phyloP scores from a whole-genome alignment of 1,140 invertebrate species.

The Globodera rostochiensis region DNA sequence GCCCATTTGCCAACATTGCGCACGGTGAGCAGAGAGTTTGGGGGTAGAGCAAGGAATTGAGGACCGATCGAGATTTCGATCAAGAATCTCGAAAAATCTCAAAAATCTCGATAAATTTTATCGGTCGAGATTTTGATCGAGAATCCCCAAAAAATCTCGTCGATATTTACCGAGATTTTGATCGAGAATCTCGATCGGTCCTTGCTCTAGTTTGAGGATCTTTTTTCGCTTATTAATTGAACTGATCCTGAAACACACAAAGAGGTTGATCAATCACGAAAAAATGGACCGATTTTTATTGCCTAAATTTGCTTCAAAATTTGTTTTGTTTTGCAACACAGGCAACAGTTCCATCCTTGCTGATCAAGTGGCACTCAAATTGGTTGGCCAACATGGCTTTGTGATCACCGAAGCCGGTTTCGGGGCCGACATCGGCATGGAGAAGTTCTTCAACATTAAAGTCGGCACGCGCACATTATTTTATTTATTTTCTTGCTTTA shows the following conservation, averaged over 20 bases:
- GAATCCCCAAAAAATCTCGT: too few relatives aligned
- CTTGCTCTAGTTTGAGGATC: too few relatives aligned
- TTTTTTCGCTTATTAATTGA: background rate
- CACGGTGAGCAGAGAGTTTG: slow-evolving; percentile 22
- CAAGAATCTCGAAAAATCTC: too few relatives aligned
- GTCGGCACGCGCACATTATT: background rate
- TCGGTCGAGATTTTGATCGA: too few relatives aligned
- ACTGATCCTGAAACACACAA: background rate
- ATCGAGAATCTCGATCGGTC: too few relatives aligned
- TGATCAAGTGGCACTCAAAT: slow-evolving; percentile 88
- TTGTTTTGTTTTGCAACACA: slow-evolving; percentile 73
- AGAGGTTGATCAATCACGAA: too few relatives aligned
- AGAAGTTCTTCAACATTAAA: slow-evolving; percentile 97
- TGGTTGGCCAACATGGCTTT: slow-evolving; percentile 86
- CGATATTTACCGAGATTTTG: too few relatives aligned
- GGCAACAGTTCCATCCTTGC: slow-evolving; percentile 94
- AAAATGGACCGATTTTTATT: too few relatives aligned
- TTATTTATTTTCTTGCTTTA: background rate
- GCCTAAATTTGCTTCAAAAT: background rate
- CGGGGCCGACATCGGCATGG: slow-evolving; percentile 95
- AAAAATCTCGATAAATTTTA: too few relatives aligned
- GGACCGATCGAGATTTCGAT: too few relatives aligned
- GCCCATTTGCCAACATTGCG: slow-evolving; percentile 93
- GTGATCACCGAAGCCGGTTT: slow-evolving; percentile 97
- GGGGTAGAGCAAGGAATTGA: too few relatives aligned